These are phyloP conservation scores for Propithecus perrieri DNA, from an alignment of 2,797 vertebrate genomes.

Conservation along the genomic window DNA sequence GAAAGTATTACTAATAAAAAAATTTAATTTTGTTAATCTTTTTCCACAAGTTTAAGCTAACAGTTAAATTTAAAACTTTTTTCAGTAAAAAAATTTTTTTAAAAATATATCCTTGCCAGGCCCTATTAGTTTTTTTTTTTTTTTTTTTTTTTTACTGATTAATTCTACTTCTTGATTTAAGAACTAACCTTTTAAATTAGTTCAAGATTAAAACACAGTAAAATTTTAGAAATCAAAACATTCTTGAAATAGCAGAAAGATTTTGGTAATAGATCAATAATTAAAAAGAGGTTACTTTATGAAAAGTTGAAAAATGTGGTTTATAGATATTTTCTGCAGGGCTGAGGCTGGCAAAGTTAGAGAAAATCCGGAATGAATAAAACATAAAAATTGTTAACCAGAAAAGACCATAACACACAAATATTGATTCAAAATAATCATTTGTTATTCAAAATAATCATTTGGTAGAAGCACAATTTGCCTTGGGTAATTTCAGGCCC, in stretches of 20 bases:
- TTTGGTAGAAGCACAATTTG: background rate
- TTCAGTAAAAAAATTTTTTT: background rate
- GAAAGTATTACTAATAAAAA: background rate
- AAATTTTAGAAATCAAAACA: background rate
- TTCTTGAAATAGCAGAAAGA: background rate
- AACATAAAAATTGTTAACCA: background rate
- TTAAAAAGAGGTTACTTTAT: background rate
- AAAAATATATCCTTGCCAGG: background rate
- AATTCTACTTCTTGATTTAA: background rate
- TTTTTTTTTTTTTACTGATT: background rate
- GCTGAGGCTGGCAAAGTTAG: background rate
- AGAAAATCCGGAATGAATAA: background rate
- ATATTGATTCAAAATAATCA: background rate
- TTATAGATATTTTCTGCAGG: background rate
- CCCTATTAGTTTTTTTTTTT: background rate
- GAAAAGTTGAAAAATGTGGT: background rate
- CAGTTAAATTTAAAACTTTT: background rate
- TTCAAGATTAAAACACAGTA: background rate
- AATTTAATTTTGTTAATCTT: constrained; percentile 22
- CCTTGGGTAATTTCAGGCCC: background rate
- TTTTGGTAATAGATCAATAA: background rate
- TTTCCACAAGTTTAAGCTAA: background rate
- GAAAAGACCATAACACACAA: background rate
- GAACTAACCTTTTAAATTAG: background rate
- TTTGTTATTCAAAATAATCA: background rate